Percentiles rank a stretch among this genome's conserved stretches.
Evolutionary conservation across 2,888 invertebrate species (phyloP).

Genomic region (Tetropium fuscum): DNA sequence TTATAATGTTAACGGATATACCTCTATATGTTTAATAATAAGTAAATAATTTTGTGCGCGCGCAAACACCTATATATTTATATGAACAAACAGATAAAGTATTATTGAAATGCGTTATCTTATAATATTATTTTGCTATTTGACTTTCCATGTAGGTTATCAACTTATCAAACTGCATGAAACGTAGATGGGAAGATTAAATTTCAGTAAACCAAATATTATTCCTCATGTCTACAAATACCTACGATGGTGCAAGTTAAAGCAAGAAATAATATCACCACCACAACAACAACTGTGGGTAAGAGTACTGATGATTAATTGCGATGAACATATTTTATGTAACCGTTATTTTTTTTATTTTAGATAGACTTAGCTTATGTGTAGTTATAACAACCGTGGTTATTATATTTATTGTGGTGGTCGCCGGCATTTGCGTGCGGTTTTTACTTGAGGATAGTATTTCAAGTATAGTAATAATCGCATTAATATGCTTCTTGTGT

Average conservation of each 20-base stretch:
- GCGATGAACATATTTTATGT: neutral
- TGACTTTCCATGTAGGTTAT: conserved; percentile 18
- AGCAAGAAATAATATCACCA: conserved; percentile 23
- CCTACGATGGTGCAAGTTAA: conserved; percentile 25
- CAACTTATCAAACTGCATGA: conserved; percentile 17
- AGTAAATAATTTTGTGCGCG: conserved; percentile 5
- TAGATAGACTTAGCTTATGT: conserved; percentile 37
- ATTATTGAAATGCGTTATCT: conserved; percentile 19
- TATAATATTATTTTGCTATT: conserved; percentile 26
- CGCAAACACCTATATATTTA: conserved; percentile 9
- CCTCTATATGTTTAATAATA: too few relatives aligned
- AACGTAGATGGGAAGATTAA: conserved; percentile 12
- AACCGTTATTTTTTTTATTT: too few relatives aligned
- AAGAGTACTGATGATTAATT: too few relatives aligned
- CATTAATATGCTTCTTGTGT: conserved; percentile 34
- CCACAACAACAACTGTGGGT: conserved; percentile 29
- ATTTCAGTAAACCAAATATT: conserved; percentile 15
- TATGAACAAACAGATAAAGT: too few relatives aligned
- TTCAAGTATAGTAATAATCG: conserved; percentile 36
- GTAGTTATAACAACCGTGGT: conserved; percentile 33
- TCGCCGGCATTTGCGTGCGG: conserved; percentile 33
- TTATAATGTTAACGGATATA: too few relatives aligned
- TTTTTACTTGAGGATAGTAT: conserved; percentile 30
- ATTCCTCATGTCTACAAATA: conserved; percentile 13
- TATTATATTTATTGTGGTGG: conserved; percentile 33